Conservation (phyloP, 2,888 invertebrate species). For the Melinaea marsaeus region DNA sequence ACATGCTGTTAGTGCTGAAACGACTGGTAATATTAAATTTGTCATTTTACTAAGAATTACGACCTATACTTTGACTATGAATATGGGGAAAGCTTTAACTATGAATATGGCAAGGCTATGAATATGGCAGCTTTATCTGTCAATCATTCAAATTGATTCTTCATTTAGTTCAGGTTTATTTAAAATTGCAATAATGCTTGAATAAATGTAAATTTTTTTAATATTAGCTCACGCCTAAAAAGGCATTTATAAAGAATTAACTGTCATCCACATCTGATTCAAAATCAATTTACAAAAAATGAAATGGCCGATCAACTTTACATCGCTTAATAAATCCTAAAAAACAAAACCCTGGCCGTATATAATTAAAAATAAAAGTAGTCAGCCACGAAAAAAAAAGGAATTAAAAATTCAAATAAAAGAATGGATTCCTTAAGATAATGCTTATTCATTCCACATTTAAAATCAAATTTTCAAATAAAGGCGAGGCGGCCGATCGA, state of each 20-base stretch:
- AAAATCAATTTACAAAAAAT: constrained; percentile 25
- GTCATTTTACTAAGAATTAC: neutral
- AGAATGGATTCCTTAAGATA: constrained; percentile 75
- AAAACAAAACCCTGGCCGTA: constrained; percentile 54
- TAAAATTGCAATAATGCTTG: no score
- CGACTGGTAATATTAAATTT: constrained; percentile 16
- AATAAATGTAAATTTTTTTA: no score
- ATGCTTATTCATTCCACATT: constrained; percentile 78
- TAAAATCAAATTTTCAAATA: constrained; percentile 78
- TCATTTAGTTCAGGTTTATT: no score
- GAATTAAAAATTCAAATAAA: constrained; percentile 76
- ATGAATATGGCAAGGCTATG: no score
- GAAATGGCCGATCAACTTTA: constrained; percentile 51
- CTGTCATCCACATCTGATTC: constrained; percentile 11
- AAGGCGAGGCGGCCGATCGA: constrained; percentile 71
- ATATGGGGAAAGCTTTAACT: no score
- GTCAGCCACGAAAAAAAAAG: constrained; percentile 61
- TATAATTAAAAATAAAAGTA: constrained; percentile 61
- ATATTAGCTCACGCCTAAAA: neutral
- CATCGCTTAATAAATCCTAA: constrained; percentile 67
- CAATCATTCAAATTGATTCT: no score
- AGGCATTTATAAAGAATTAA: constrained; percentile 2
- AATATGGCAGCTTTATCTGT: no score
- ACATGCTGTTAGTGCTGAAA: constrained; percentile 35
- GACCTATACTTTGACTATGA: no score